Conservation (phyloP, 2,888 invertebrate species). For the Plebejus anna region DNA sequence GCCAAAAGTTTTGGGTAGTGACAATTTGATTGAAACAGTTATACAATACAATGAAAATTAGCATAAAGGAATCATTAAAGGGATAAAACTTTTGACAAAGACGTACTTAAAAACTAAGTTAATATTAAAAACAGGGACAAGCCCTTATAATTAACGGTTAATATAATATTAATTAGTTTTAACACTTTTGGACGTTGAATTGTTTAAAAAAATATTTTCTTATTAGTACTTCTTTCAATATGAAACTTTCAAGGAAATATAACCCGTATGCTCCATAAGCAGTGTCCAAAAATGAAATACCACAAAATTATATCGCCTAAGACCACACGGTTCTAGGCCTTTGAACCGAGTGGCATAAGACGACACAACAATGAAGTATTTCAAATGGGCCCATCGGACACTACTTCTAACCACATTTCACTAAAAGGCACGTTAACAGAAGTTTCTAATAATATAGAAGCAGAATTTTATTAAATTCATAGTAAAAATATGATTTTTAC, state of each 20-base stretch:
- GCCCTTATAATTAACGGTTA: conserved; percentile 9
- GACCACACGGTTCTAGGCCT: conserved; percentile 74
- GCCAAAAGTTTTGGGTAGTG: conserved; percentile 69
- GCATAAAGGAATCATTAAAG: conserved; percentile 54
- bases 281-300: conserved; percentile 63
- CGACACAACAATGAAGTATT: conserved; percentile 59
- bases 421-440: conserved; percentile 49
- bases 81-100: conserved; percentile 66
- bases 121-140: conserved; percentile 41
- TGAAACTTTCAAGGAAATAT: conserved; percentile 47
- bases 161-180: conserved; percentile 45
- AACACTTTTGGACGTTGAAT: conserved; percentile 62
- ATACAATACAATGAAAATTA: not conserved
- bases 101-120: conserved; percentile 54
- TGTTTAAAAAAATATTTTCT: not conserved
- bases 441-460: conserved; percentile 54
- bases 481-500: conserved; percentile 18
- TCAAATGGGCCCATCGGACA: conserved; percentile 66
- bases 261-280: conserved; percentile 63
- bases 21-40: not conserved
- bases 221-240: not conserved
- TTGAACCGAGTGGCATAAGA: conserved; percentile 67
- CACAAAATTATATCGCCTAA: conserved; percentile 64
- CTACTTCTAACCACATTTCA: conserved; percentile 63
- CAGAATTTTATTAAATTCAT: conserved; percentile 2